Conservation (phyloP, 2,888 invertebrate species). For the Lepidocyrtoides sp. region DNA sequence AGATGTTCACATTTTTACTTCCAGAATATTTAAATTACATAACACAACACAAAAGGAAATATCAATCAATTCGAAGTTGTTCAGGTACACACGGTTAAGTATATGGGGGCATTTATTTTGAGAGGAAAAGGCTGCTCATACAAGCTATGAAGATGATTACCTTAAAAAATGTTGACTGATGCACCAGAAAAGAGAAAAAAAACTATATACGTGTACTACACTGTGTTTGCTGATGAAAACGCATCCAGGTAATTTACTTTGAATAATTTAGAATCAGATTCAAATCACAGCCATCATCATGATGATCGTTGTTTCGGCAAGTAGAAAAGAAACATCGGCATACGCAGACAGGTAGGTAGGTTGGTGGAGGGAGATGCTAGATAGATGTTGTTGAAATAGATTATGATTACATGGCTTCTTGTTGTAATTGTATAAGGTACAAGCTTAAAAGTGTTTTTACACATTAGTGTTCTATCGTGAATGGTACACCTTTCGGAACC, state of each 20-base stretch:
- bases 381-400: slow-evolving; percentile 51
- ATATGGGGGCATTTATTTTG: background rate
- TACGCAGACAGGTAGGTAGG: slow-evolving; percentile 45
- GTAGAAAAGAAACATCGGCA: slow-evolving; percentile 31
- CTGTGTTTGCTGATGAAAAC: background rate
- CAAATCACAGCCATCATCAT: slow-evolving; percentile 34
- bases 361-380: background rate
- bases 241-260: slow-evolving; percentile 8
- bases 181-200: background rate
- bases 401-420: slow-evolving; percentile 60
- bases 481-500: slow-evolving; percentile 47
- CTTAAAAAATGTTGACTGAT: slow-evolving; percentile 9
- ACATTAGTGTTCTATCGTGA: slow-evolving; percentile 21
- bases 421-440: slow-evolving; percentile 50
- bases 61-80: background rate
- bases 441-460: slow-evolving; percentile 41
- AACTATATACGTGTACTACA: background rate
- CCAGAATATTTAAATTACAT: background rate
- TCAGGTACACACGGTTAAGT: background rate
- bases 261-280: slow-evolving; percentile 58
- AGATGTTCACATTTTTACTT: too few species aligned
- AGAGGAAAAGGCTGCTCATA: background rate
- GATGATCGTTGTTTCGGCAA: slow-evolving; percentile 30
- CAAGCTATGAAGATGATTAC: background rate
- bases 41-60: background rate